Base-by-base conservation (phyloP, 1,140 invertebrate genomes). In the Lasioglossum albipes region DNA sequence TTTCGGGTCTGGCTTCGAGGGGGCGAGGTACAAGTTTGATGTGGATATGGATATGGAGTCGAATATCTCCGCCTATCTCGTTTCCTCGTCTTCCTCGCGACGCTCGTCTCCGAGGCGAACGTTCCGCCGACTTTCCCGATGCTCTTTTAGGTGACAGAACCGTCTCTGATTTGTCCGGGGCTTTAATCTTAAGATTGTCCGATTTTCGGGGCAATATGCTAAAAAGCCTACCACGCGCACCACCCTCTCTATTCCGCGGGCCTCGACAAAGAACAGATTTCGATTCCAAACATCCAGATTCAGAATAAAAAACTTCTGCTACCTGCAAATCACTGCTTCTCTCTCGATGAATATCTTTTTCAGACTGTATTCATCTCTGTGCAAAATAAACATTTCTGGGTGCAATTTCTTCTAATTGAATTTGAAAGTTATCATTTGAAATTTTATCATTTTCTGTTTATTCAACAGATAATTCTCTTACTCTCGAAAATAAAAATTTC, bases 171-270 rank as follows among this genome's bases (percentile, higher is more conserved):
- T 81, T 84, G 84, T 87, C 84, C 75, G 59, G 62, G 65, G 83
- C 87, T 89, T 89, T 89, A 89, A 89, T 89, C 88, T 89, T 83
- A 82, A 88, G 85, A 89, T 89, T 89, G 83, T 89, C 78, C 81
- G 74, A 12, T 31, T 66, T 73, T 86, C 81, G 77, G 80, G 86
- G 84, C 61, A 65, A 83, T 80, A 75, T 62, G 75, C 65, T 45
- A 62, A 67, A 80, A 71, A 81, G 54, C 68, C 20, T 22, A 27
- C 66, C 54, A 65, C 31, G 12, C 18, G 42, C 69, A 27, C 42
- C 10, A 31, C 16, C 7, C 5, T 42, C 22, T 66, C 10, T 4
- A 20, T 79, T 66, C 20, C 27, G 22, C 2, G 0, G 7, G 6
- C 10, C 41, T 16, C 27, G 13, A n/a, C 20, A 9, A n/a, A 59